These are phyloP conservation scores for Poeciliopsis paucimaculata DNA, from an alignment of 2,797 vertebrate genomes.

Conservation along the genomic window DNA sequence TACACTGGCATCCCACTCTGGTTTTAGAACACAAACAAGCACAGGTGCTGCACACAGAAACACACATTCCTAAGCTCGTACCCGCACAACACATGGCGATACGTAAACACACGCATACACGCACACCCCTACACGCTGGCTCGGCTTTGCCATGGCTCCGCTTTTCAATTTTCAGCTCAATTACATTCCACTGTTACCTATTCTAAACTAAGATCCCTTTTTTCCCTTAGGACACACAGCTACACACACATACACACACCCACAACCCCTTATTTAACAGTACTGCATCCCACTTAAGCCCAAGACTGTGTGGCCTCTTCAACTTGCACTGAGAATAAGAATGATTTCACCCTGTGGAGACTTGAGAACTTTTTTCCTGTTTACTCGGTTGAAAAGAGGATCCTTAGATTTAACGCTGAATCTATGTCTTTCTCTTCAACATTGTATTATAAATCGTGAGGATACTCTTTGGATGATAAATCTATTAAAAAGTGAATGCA, in stretches of 20 bases:
- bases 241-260: conserved; percentile 13
- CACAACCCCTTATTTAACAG: conserved; percentile 56
- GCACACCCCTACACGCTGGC: conserved; percentile 13
- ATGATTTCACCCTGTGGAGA: conserved; percentile 32
- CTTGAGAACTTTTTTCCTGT: conserved; percentile 40
- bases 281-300: conserved; percentile 65
- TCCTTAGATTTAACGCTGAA: conserved; percentile 10
- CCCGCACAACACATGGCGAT: conserved; percentile 30
- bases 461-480: conserved; percentile 5
- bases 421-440: background rate
- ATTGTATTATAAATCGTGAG: background rate
- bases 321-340: conserved; percentile 55
- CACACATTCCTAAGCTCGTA: conserved; percentile 32
- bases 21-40: conserved; percentile 73
- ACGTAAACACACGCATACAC: conserved; percentile 1
- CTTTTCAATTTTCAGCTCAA: conserved; percentile 86
- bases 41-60: conserved; percentile 24
- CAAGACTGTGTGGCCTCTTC: conserved; percentile 51
- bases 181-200: conserved; percentile 78
- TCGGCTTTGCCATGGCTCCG: conserved; percentile 72
- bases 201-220: conserved; percentile 68
- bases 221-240: conserved; percentile 57
- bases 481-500: background rate
- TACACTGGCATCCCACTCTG: conserved; percentile 74
- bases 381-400: conserved; percentile 11